Conservation (phyloP, 2,113 vertebrate species). For the Halcyon malimbica region DNA sequence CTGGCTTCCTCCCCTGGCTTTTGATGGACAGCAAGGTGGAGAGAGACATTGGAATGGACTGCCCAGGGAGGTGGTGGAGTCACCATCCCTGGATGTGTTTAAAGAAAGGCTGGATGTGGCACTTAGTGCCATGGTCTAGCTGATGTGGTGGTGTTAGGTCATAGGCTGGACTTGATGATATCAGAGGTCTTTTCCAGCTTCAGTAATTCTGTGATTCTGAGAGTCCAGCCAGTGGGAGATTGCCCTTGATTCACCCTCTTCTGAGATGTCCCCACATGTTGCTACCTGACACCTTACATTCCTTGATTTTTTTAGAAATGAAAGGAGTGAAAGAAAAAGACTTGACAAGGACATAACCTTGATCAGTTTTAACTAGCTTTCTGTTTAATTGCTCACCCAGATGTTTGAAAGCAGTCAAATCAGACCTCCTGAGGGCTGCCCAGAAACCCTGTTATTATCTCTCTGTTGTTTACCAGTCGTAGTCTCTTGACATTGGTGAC, state of each 20-base stretch:
- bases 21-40: too few relatives aligned
- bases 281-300: neutral
- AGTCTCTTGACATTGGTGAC: neutral
- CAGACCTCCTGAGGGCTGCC: neutral
- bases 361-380: neutral
- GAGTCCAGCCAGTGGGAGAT: neutral
- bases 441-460: constrained; percentile 35
- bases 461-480: neutral
- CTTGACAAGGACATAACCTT: neutral
- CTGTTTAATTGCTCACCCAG: neutral
- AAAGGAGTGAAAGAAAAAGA: neutral
- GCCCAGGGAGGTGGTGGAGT: too few relatives aligned
- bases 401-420: neutral
- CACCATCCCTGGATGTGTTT: too few relatives aligned
- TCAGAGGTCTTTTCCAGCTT: too few relatives aligned
- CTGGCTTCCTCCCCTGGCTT: neutral
- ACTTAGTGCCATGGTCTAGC: too few relatives aligned
- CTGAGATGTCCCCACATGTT: accelerated
- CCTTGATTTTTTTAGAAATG: neutral
- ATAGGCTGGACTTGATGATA: too few relatives aligned
- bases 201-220: too few relatives aligned
- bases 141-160: too few relatives aligned
- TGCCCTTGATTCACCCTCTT: neutral
- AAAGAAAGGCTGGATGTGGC: too few relatives aligned
- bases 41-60: neutral